Percentiles rank a stretch among this genome's conserved stretches.
phyloP scores from a whole-genome alignment of 2,797 vertebrate genomes.

The Syndactyla subalaris region DNA sequence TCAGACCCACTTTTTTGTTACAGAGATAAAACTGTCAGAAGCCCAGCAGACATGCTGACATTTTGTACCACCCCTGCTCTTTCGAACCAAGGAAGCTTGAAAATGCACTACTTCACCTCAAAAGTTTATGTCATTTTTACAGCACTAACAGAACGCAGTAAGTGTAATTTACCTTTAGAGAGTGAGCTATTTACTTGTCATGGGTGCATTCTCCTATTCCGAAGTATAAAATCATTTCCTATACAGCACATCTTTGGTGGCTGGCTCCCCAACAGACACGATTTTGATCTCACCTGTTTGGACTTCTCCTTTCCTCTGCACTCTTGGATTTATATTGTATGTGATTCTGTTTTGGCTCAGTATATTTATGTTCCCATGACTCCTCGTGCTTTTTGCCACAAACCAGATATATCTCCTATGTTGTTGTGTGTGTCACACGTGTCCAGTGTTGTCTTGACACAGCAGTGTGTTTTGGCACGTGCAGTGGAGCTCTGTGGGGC shows the following conservation, averaged over 20 bases:
- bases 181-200: neutral
- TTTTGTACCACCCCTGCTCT: neutral
- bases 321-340: neutral
- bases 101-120: neutral
- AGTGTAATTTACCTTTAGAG: neutral
- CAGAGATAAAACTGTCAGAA: neutral
- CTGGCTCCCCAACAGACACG: neutral
- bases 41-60: neutral
- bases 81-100: neutral
- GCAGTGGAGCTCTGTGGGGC: neutral
- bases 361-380: neutral
- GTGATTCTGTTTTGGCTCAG: neutral
- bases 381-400: neutral
- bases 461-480: neutral
- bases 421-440: rapidly evolving
- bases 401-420: rapidly evolving
- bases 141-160: neutral
- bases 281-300: neutral
- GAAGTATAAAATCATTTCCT: neutral
- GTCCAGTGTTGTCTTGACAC: rapidly evolving
- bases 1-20: neutral
- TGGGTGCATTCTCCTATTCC: neutral
- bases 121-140: neutral
- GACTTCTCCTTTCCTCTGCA: neutral
- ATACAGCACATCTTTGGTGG: neutral